Evolutionary conservation across 1,140 invertebrate genomes (phyloP).

Genomic region (Steinernema feltiae): DNA sequence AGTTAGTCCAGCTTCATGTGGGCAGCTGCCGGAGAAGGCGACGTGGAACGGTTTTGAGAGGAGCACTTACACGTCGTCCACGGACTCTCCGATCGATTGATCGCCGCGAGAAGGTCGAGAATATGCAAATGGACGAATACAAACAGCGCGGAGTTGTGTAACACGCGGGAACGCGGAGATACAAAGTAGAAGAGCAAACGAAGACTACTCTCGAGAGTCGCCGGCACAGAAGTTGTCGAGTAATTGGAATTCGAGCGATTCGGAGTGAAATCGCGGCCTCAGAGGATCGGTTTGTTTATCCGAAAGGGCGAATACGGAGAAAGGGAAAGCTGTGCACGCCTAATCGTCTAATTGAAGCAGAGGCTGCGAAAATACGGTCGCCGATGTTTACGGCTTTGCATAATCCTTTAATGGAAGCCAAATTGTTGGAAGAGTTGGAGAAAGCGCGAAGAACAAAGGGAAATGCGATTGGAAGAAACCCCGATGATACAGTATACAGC

Average conservation of each 20-base stretch:
- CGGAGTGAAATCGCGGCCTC: no score
- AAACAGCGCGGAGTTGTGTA: constrained; percentile 6
- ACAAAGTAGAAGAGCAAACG: neutral
- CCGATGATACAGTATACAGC: neutral
- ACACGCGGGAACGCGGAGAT: neutral
- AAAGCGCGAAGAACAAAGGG: neutral
- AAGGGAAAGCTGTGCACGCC: no score
- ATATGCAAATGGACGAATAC: constrained; percentile 6
- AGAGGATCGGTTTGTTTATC: neutral
- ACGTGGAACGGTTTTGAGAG: neutral
- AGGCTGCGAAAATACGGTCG: neutral
- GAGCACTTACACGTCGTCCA: neutral
- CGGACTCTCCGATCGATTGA: neutral
- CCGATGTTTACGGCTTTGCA: neutral
- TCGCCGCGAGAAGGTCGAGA: neutral
- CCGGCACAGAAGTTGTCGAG: neutral
- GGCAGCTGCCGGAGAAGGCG: neutral
- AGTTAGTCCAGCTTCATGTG: neutral
- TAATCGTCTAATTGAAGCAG: neutral
- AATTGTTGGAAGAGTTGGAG: neutral
- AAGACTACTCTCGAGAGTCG: neutral
- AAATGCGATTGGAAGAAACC: neutral
- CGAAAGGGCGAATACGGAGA: neutral
- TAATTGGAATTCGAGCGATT: neutral
- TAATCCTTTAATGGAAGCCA: neutral